phyloP scores from a whole-genome alignment of 2,888 invertebrate species.

The Amblyjoppa proteus region DNA sequence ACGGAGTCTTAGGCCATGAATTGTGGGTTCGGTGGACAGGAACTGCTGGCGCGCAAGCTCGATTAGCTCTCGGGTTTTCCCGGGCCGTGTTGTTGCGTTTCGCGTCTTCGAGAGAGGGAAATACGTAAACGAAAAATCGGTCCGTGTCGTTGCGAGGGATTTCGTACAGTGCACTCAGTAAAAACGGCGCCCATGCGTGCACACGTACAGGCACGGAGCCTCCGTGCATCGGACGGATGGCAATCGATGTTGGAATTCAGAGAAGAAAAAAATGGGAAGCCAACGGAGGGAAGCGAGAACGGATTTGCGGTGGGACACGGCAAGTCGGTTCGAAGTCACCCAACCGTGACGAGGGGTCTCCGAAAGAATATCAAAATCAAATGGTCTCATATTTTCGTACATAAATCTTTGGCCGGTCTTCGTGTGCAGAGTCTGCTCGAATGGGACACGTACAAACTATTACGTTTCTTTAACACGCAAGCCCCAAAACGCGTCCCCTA shows the following conservation, averaged over 20 bases:
- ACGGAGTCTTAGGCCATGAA: slow-evolving; percentile 20
- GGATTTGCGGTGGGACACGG: slow-evolving; percentile 28
- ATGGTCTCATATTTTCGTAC: background rate
- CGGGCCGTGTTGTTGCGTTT: slow-evolving; percentile 32
- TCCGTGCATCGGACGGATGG: slow-evolving; percentile 9
- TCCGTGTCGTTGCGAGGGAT: slow-evolving; percentile 23
- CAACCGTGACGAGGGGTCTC: slow-evolving; percentile 4
- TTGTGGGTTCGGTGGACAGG: slow-evolving; percentile 25
- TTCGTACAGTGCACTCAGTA: slow-evolving; percentile 5
- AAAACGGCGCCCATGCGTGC: too few species aligned
- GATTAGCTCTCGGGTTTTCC: slow-evolving; percentile 63
- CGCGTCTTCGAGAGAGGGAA: too few species aligned
- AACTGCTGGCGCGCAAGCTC: slow-evolving; percentile 46
- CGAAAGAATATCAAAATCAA: slow-evolving; percentile 1
- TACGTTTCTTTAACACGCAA: background rate
- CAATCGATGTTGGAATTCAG: slow-evolving; percentile 25
- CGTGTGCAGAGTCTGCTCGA: background rate
- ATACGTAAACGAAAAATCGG: background rate
- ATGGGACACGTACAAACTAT: background rate
- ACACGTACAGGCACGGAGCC: background rate
- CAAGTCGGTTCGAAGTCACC: slow-evolving; percentile 6
- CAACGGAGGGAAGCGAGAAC: background rate
- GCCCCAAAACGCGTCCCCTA: background rate
- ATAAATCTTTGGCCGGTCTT: background rate
- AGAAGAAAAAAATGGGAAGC: background rate